These are phyloP conservation scores for Ctenoplectra terminalis DNA, from an alignment of 1,140 invertebrate genomes.

Conservation along the genomic window DNA sequence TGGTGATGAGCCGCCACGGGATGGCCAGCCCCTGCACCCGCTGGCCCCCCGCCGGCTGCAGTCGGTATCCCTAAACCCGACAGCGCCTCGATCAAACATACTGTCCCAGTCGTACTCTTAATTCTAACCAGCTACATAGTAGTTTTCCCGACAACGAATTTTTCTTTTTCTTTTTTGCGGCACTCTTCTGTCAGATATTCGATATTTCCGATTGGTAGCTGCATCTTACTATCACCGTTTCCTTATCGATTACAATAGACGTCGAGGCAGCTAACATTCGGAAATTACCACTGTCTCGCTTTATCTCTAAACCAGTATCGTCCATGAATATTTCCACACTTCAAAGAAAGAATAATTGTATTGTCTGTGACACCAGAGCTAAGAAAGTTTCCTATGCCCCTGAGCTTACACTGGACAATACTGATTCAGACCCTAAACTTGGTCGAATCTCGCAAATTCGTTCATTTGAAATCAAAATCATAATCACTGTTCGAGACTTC, in stretches of 20 bases:
- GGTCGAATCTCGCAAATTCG: neutral
- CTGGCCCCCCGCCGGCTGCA: constrained; percentile 82
- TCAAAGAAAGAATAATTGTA: neutral
- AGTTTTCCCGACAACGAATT: constrained; percentile 19
- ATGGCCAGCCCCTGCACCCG: constrained; percentile 81
- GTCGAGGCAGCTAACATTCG: constrained; percentile 14
- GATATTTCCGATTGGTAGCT: constrained; percentile 22
- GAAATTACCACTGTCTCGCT: constrained; percentile 35
- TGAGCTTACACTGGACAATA: neutral
- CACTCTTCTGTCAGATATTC: constrained; percentile 29
- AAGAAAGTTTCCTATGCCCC: neutral
- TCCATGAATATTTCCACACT: neutral
- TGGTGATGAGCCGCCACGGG: constrained; percentile 83
- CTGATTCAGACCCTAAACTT: constrained; percentile 15
- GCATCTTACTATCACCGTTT: neutral
- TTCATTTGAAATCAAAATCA: neutral
- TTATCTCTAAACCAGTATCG: constrained; percentile 1
- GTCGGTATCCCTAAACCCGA: constrained; percentile 82
- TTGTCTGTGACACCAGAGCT: neutral
- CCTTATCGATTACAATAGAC: neutral
- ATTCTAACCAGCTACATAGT: constrained; percentile 37
- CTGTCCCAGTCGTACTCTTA: constrained; percentile 39
- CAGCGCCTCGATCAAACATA: constrained; percentile 78
- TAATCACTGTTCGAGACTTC: constrained; percentile 2
- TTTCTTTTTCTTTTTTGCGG: constrained; percentile 13